Conservation (phyloP, 2,888 invertebrate genomes). For the Zele albiditarsus region DNA sequence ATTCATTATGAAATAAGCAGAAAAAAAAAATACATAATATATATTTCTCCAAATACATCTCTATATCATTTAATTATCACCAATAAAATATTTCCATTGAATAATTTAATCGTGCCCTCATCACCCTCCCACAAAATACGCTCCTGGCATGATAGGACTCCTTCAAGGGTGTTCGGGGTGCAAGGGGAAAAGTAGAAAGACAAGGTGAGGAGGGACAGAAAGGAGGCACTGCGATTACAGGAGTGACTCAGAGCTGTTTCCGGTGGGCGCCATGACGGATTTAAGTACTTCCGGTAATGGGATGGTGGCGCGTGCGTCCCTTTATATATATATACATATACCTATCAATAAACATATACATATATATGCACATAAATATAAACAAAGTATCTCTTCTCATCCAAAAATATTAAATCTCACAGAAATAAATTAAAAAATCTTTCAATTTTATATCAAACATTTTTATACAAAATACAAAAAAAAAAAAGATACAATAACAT, state of each 20-base stretch:
- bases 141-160: neutral
- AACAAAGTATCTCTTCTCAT: no score
- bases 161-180: no score
- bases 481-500: no score
- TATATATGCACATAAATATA: neutral
- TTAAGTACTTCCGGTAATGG: conserved; percentile 66
- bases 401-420: no score
- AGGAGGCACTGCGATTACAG: conserved; percentile 65
- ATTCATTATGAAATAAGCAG: no score
- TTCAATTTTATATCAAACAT: no score
- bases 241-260: conserved; percentile 69
- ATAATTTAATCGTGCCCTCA: neutral
- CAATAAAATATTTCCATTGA: no score
- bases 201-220: conserved; percentile 60
- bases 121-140: neutral
- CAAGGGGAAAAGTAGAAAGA: conserved; percentile 32
- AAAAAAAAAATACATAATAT: no score
- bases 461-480: no score
- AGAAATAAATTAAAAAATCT: no score
- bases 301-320: conserved; percentile 63
- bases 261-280: conserved; percentile 69
- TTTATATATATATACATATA: conserved; percentile 37
- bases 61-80: no score
- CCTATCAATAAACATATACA: neutral
- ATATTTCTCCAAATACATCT: no score